A percentile compares a stretch with the other conserved stretches of the same genome.
These are phyloP conservation scores for Martes martes DNA, from an alignment of 2,113 vertebrate species.

Conservation along the genomic window DNA sequence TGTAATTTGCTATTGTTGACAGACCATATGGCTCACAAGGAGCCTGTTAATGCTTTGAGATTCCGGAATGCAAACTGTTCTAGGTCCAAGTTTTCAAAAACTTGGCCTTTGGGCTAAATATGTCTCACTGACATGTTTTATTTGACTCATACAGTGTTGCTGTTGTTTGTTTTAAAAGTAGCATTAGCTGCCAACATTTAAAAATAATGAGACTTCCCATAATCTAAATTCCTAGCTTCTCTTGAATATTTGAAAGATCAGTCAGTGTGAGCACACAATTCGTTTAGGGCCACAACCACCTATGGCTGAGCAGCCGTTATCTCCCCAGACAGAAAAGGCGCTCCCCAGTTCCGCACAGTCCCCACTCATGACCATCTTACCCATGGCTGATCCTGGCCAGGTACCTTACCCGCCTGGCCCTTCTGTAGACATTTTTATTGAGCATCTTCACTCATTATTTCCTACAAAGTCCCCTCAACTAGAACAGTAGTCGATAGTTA, in stretches of 20 bases:
- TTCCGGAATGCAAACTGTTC: conserved; percentile 34
- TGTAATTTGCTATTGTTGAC: not conserved
- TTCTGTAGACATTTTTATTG: not conserved
- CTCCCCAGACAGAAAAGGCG: not conserved
- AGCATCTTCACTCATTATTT: not conserved
- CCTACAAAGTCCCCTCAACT: not conserved
- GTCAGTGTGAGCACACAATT: not conserved
- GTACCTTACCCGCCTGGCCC: too few species aligned
- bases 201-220: conserved; percentile 34
- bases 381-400: not conserved
- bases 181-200: conserved; percentile 37
- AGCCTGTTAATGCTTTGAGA: not conserved
- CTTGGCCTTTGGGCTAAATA: conserved; percentile 40
- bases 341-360: not conserved
- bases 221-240: not conserved
- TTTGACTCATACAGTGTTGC: conserved; percentile 21
- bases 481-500: not conserved
- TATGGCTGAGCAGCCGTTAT: not conserved
- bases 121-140: conserved; percentile 41
- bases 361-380: not conserved
- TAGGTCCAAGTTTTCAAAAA: not conserved
- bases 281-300: not conserved
- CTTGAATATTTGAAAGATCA: not conserved
- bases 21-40: not conserved
- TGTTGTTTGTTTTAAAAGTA: conserved; percentile 44